Conservation (phyloP, 2,797 vertebrate genomes). For the Macrochelys suwanniensis region DNA sequence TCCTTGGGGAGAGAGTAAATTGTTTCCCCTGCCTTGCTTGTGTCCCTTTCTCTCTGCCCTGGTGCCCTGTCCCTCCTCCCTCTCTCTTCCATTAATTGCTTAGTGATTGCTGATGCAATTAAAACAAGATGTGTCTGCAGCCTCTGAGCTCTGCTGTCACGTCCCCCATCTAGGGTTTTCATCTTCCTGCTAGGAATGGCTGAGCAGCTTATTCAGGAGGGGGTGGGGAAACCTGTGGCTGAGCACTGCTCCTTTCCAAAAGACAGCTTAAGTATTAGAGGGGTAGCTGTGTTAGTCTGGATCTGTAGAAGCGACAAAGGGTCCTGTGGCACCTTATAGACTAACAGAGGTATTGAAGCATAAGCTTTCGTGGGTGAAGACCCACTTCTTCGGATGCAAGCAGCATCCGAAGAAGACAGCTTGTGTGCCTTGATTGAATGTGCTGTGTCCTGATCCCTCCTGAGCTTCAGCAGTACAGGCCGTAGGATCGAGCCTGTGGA, state of each 20-base stretch:
- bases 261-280: background rate
- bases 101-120: conserved; percentile 77
- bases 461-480: background rate
- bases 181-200: conserved; percentile 48
- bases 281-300: too few species aligned
- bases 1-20: conserved; percentile 40
- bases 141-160: conserved; percentile 9
- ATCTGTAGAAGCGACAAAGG: too few species aligned
- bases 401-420: background rate
- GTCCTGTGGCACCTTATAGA: too few species aligned
- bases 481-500: conserved; percentile 42
- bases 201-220: conserved; percentile 50
- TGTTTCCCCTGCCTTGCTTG: conserved; percentile 56
- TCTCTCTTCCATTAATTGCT: conserved; percentile 70
- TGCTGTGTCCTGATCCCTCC: background rate
- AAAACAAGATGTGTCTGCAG: conserved; percentile 68
- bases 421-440: background rate
- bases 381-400: too few species aligned
- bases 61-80: conserved; percentile 27
- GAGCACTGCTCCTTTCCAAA: conserved; percentile 14
- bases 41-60: conserved; percentile 43
- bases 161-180: conserved; percentile 20
- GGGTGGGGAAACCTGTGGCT: conserved; percentile 33
- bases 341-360: too few species aligned
- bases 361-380: too few species aligned